These are phyloP conservation scores for Lampris megalopsis DNA, from an alignment of 2,113 vertebrate species.

Conservation along the genomic window DNA sequence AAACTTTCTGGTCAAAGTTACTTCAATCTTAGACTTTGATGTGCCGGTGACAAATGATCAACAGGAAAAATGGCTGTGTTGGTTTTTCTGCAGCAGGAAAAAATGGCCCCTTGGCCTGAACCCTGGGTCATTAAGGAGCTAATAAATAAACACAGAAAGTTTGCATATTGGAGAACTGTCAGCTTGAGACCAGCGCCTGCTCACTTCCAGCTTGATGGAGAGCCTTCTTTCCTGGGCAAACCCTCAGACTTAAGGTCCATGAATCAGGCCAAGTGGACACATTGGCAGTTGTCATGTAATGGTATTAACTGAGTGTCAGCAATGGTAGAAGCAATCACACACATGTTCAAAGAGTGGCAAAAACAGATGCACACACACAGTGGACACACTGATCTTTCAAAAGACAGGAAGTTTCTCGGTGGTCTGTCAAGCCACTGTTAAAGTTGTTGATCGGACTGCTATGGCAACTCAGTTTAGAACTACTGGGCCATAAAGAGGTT, in stretches of 20 bases:
- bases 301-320: conserved; percentile 75
- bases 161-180: conserved; percentile 83
- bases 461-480: neutral
- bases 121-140: conserved; percentile 70
- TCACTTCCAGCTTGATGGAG: conserved; percentile 78
- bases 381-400: neutral
- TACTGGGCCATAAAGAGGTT: neutral
- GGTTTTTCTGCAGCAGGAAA: conserved; percentile 30
- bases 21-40: conserved; percentile 63
- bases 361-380: conserved; percentile 29
- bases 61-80: conserved; percentile 56
- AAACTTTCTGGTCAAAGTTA: conserved; percentile 70
- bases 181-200: conserved; percentile 54
- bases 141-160: conserved; percentile 80
- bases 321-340: conserved; percentile 32
- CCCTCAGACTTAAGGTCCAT: conserved; percentile 57
- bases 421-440: neutral
- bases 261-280: conserved; percentile 78
- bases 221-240: conserved; percentile 73
- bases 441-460: neutral
- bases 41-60: conserved; percentile 70
- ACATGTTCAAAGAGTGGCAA: neutral
- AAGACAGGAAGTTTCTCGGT: neutral
- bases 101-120: conserved; percentile 64
- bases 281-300: conserved; percentile 83